Base-by-base conservation (phyloP, 2,888 invertebrate genomes). In the Caenorhabditis angaria region DNA sequence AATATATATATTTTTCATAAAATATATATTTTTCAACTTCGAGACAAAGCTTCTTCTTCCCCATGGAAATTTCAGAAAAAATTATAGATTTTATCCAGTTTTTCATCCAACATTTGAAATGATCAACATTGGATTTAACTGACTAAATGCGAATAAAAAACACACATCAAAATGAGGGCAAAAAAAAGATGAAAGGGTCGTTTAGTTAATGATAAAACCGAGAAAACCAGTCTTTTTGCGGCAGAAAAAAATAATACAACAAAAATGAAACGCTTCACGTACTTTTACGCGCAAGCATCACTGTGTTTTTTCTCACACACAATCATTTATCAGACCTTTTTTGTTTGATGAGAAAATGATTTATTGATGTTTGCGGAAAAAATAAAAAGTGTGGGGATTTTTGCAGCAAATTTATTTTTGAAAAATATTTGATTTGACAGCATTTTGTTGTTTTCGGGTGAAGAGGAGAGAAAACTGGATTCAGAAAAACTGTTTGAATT, bases 121-220 rank as follows among this genome's bases (percentile, higher is more conserved):
- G n/a, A n/a, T n/a, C n/a, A n/a, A n/a, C n/a, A n/a, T n/a, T n/a
- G n/a, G n/a, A n/a, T n/a, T n/a, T n/a, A n/a, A n/a, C n/a, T n/a
- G n/a, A n/a, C n/a, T n/a, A n/a, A n/a, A n/a, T n/a, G n/a, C n/a
- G n/a, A n/a, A n/a, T n/a, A n/a, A n/a, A n/a, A n/a, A n/a, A n/a
- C n/a, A n/a, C n/a, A n/a, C n/a, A n/a, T n/a, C n/a, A n/a, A n/a
- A n/a, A n/a, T 22, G 54, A 27, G 27, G 54, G 28, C 54, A 54
- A 54, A 28, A 54, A 27, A 54, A 27, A 10, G 28, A 27, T 4
- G 20, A 54, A 4, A 53, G 61, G 64, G 69, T 57, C 64, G 64
- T 60, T 51, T 64, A 70, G 69, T 70, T 65, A 70, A 70, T 70
- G 69, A 65, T 61, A 61, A 70, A 65, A 57, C 54, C 51, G 48